These are phyloP conservation scores for Tipula vernalis DNA, from an alignment of 2,888 invertebrate genomes.

Conservation along the genomic window DNA sequence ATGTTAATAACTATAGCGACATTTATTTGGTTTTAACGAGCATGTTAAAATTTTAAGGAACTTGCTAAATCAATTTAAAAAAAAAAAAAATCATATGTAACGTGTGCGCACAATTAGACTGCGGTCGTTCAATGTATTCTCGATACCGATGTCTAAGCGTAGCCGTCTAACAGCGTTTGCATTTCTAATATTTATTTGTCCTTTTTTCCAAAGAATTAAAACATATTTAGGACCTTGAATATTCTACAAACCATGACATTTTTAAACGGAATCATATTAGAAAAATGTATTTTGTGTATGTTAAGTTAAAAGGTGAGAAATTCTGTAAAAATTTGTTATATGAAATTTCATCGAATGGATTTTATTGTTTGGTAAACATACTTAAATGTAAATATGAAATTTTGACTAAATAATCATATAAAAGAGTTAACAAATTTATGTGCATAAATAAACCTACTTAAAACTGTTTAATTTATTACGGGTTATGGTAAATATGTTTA, in stretches of 20 bases:
- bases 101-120: not conserved
- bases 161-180: not conserved
- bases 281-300: not conserved
- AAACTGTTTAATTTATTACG: not conserved
- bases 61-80: not conserved
- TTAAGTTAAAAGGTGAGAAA: not conserved
- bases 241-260: not conserved
- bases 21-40: not conserved
- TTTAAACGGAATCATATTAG: not conserved
- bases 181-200: not conserved
- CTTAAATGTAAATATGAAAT: not conserved
- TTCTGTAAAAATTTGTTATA: not conserved
- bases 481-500: not conserved
- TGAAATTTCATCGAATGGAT: not conserved
- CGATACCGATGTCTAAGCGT: not conserved
- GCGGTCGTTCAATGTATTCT: not conserved
- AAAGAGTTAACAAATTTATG: not conserved
- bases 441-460: not conserved
- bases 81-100: not conserved
- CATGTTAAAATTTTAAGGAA: not conserved
- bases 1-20: not conserved
- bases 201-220: not conserved
- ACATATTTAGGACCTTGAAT: not conserved
- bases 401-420: not conserved
- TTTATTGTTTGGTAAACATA: not conserved